These are phyloP conservation scores for Amphipoea oculea DNA, from an alignment of 2,888 invertebrate genomes.

Conservation along the genomic window DNA sequence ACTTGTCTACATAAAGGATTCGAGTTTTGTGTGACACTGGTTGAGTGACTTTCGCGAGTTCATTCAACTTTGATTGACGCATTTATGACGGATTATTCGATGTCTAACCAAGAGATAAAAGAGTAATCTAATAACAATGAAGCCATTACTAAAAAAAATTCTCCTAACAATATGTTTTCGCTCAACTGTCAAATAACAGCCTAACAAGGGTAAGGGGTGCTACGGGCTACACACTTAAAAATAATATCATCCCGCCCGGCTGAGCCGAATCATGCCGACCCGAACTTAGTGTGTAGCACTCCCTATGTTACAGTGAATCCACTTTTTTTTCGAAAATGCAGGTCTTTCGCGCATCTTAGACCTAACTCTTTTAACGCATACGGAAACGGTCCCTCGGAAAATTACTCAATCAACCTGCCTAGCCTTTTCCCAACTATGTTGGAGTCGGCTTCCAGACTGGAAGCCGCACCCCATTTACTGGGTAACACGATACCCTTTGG, in stretches of 20 bases:
- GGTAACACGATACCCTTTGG: neutral
- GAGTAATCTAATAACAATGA: too few species aligned
- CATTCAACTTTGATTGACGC: constrained; percentile 26
- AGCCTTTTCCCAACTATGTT: neutral
- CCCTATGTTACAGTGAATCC: neutral
- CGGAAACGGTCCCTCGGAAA: neutral
- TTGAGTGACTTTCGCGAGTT: constrained; percentile 36
- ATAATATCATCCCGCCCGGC: neutral
- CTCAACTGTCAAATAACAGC: neutral
- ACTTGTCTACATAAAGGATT: constrained; percentile 9
- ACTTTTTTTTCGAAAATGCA: neutral
- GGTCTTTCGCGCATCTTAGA: neutral
- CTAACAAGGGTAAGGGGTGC: neutral
- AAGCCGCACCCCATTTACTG: neutral
- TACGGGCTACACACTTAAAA: neutral
- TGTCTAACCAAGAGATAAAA: neutral
- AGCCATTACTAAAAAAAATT: too few species aligned
- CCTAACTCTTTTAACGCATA: neutral
- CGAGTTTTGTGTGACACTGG: constrained; percentile 30
- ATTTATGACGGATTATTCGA: constrained; percentile 1
- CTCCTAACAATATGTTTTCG: neutral
- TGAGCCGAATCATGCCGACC: neutral
- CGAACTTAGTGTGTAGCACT: neutral
- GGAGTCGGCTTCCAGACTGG: too few species aligned
- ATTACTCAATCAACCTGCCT: neutral